phyloP scores from a whole-genome alignment of 2,888 invertebrate genomes.

The Muscina levida region DNA sequence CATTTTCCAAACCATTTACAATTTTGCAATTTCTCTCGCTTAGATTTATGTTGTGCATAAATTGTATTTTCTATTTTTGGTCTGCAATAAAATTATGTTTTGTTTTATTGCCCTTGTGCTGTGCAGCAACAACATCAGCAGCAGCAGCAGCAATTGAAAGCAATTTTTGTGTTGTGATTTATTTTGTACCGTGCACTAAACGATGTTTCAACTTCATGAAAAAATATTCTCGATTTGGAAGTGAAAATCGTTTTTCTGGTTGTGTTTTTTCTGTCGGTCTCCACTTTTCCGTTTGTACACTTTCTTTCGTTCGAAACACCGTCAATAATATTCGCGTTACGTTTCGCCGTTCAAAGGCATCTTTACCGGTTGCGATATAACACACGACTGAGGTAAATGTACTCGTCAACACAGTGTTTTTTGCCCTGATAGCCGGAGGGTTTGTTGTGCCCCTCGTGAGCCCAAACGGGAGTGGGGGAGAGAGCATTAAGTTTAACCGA shows the following conservation, averaged over 20 bases:
- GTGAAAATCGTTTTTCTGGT: not conserved
- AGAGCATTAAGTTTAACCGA: not conserved
- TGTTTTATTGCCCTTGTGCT: not conserved
- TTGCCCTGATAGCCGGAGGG: not conserved
- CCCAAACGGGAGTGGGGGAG: not conserved
- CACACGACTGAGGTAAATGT: slow-evolving; percentile 80
- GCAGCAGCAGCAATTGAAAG: too few relatives aligned
- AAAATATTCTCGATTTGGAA: not conserved
- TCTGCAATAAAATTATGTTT: not conserved
- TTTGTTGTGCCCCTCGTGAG: not conserved
- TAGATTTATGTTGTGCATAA: not conserved
- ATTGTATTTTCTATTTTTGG: not conserved
- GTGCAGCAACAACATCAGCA: too few relatives aligned
- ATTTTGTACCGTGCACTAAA: not conserved
- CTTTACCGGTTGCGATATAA: slow-evolving; percentile 79
- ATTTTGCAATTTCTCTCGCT: not conserved
- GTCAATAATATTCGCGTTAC: not conserved
- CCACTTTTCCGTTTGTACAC: not conserved
- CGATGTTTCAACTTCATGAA: not conserved
- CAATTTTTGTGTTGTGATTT: slow-evolving; percentile 9
- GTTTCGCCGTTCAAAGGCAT: slow-evolving; percentile 63
- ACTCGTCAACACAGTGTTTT: slow-evolving; percentile 70
- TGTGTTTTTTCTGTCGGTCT: not conserved
- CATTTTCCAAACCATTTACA: not conserved
- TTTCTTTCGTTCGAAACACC: slow-evolving; percentile 2